A percentile compares a stretch with the other conserved stretches of the same genome.
Evolutionary conservation across 2,797 vertebrate genomes (phyloP).

Genomic region (Podarcis lilfordi): DNA sequence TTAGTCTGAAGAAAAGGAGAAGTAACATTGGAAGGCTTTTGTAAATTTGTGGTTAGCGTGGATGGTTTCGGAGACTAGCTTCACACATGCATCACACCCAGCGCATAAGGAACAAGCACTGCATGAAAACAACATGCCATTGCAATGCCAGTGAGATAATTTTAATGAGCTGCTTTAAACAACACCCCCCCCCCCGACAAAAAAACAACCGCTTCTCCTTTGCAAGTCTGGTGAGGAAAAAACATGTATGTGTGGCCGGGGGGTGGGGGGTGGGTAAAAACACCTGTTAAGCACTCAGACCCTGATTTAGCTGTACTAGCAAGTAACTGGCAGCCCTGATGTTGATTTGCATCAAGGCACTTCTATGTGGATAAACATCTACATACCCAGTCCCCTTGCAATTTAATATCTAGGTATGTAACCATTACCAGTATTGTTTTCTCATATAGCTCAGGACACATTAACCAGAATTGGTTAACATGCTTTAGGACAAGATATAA

Average conservation of each 20-base stretch:
- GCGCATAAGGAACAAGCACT: neutral
- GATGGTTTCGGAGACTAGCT: neutral
- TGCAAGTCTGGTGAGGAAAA: constrained; percentile 63
- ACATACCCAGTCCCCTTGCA: too few relatives aligned
- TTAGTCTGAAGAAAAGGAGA: constrained; percentile 73
- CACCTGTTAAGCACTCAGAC: neutral
- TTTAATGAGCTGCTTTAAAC: neutral
- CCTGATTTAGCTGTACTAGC: neutral
- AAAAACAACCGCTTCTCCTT: constrained; percentile 11
- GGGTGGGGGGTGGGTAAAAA: too few relatives aligned
- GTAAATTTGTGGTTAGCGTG: neutral
- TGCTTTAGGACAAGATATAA: neutral
- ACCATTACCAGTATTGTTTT: neutral
- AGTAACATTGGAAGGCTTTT: constrained; percentile 47
- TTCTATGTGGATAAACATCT: neutral
- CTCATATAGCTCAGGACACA: neutral
- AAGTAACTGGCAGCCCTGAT: neutral
- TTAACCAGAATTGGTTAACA: neutral
- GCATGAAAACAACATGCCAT: constrained; percentile 3
- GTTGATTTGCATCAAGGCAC: neutral
- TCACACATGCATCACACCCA: constrained; percentile 3
- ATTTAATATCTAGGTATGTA: too few relatives aligned
- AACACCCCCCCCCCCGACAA: neutral
- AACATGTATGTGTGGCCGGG: neutral
- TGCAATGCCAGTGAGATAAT: neutral